Evolutionary conservation across 2,888 invertebrate genomes (phyloP), one percentile per base, ranked within the genome.

Genomic region (Drosophila paramelanica): DNA sequence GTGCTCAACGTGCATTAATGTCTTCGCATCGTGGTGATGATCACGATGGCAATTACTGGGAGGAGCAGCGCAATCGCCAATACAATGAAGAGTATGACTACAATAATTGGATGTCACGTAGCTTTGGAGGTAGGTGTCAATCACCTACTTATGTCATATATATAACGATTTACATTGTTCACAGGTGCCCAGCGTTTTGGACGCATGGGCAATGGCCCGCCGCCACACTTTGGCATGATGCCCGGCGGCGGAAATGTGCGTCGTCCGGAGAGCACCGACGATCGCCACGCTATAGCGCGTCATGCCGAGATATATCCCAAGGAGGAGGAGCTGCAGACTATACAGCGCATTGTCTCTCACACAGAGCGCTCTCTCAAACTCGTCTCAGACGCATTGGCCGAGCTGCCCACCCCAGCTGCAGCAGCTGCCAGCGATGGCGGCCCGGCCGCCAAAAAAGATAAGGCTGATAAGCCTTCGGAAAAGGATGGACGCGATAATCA

Each of bases 301-400:
- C 99, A 99, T 93, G 96, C 97, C 0, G 96, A 96, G 74, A 98
- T 99, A 85, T 98, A 98, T 93, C 99, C 99, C 1, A 95, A 96
- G 88, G 98, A 98, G 92, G 95, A 95, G 82, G 97, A 98, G 93
- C 93, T 97, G 74, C 96, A 96, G 92, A 95, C 96, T 60, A 97
- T 99, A 65, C 98, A 99, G 92, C 96, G 96, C 87, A 96, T 97
- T 78, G 98, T 99, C 13, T 96, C 97, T 4, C 96, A 97, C 91
- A 97, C 98, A 17, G 99, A 99, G 93, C 96, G 96, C 73, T 97
- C 98, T 36, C 94, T 99, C 74, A 99, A 99, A 93, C 95, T 96
- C 83, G 98, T 99, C 4, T 98, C 98, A 0, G 99, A 99, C 93
- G 94, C 96, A 69, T 94, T 98, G 86, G 95, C 96, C 3, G 96